These are phyloP conservation scores for Mystacornis crossleyi DNA, from an alignment of 2,113 vertebrate genomes.

Conservation along the genomic window DNA sequence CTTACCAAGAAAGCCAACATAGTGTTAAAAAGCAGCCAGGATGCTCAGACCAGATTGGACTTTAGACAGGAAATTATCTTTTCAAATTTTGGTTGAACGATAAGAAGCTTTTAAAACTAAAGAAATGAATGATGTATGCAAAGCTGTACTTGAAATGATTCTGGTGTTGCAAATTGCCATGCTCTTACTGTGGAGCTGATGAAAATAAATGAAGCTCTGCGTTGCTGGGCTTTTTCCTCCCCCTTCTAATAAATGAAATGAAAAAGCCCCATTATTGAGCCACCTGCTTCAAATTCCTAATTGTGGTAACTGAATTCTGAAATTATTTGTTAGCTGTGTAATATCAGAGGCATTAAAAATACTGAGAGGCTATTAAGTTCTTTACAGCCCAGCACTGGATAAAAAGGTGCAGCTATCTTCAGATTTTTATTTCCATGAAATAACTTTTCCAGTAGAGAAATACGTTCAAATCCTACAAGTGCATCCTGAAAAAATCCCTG, in stretches of 20 bases:
- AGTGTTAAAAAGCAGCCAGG: constrained; percentile 58
- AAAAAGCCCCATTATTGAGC: constrained; percentile 81
- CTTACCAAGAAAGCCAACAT: constrained; percentile 32
- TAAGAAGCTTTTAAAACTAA: constrained; percentile 78
- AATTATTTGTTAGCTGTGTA: constrained; percentile 81
- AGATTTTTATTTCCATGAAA: constrained; percentile 62
- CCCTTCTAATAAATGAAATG: constrained; percentile 78
- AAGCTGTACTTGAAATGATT: constrained; percentile 80
- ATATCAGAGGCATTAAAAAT: constrained; percentile 75
- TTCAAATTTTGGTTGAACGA: constrained; percentile 64
- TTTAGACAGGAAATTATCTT: constrained; percentile 63
- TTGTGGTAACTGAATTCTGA: constrained; percentile 84
- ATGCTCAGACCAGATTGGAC: constrained; percentile 58
- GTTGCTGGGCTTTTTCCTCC: constrained; percentile 57
- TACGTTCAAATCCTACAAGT: constrained; percentile 41
- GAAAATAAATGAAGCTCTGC: constrained; percentile 80
- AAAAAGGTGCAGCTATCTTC: constrained; percentile 51
- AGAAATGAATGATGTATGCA: constrained; percentile 66
- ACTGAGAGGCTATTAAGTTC: constrained; percentile 68
- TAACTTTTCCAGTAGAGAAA: constrained; percentile 53
- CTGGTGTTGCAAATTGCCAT: constrained; percentile 78
- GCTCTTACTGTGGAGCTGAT: constrained; percentile 79
- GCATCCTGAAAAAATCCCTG: not conserved
- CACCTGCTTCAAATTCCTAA: constrained; percentile 86
- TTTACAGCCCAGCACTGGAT: constrained; percentile 55